Percentiles rank a stretch among this genome's conserved stretches.
These are phyloP conservation scores for Spermophilus dauricus DNA, from an alignment of 2,113 vertebrate genomes.

Conservation along the genomic window DNA sequence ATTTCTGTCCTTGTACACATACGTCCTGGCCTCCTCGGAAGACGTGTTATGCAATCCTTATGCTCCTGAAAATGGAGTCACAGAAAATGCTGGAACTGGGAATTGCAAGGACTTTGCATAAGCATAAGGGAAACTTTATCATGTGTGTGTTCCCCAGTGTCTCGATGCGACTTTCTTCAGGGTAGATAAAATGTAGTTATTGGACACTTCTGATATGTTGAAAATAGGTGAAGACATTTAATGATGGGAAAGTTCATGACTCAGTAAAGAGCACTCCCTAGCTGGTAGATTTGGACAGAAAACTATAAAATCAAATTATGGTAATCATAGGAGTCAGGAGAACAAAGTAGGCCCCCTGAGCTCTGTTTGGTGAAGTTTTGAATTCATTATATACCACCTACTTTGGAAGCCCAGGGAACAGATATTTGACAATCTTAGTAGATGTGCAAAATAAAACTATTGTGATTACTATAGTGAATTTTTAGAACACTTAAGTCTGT, in stretches of 20 bases:
- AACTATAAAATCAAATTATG: conserved; percentile 89
- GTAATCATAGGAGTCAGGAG: conserved; percentile 86
- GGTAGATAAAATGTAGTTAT: conserved; percentile 84
- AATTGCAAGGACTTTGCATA: conserved; percentile 25
- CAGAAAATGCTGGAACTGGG: conserved; percentile 37
- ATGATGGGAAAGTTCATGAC: conserved; percentile 88
- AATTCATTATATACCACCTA: conserved; percentile 84
- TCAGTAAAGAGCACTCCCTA: conserved; percentile 86
- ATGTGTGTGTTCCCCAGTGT: conserved; percentile 54
- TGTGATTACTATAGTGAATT: conserved; percentile 79
- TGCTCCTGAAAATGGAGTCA: conserved; percentile 29
- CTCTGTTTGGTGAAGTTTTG: conserved; percentile 83
- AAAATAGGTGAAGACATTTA: conserved; percentile 87
- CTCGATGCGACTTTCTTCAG: conserved; percentile 77
- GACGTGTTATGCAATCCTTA: conserved; percentile 33
- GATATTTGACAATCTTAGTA: conserved; percentile 83
- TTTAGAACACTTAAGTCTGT: conserved; percentile 48
- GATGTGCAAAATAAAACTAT: conserved; percentile 82
- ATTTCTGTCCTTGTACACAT: conserved; percentile 84
- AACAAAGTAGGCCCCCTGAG: conserved; percentile 80
- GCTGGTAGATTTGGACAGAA: conserved; percentile 85
- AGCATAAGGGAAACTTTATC: conserved; percentile 59
- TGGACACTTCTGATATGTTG: conserved; percentile 87
- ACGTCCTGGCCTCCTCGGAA: conserved; percentile 71
- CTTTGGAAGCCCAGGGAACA: conserved; percentile 77